Conservation (phyloP, 2,797 vertebrate genomes). For the Bryconaethiops microstoma region DNA sequence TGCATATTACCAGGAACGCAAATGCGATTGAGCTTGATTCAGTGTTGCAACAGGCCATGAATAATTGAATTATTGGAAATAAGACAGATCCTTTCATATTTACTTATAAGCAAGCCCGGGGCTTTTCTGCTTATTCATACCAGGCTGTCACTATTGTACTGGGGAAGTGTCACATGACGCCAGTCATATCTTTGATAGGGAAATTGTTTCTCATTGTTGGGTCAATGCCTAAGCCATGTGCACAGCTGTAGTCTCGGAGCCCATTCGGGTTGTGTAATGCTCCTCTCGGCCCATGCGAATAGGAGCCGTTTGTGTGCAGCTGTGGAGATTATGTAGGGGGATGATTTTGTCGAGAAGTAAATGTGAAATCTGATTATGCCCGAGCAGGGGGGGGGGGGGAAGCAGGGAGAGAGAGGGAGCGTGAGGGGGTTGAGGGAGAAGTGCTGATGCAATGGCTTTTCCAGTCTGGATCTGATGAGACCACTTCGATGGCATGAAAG, state of each 20-base stretch:
- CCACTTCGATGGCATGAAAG: constrained; percentile 70
- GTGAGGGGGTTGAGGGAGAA: constrained; percentile 58
- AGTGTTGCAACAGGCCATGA: not conserved
- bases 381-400: constrained; percentile 32
- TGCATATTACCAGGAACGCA: not conserved
- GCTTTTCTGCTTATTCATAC: not conserved
- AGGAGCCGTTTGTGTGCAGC: constrained; percentile 54
- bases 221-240: constrained; percentile 18
- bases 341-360: constrained; percentile 77
- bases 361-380: constrained; percentile 81
- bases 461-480: constrained; percentile 54
- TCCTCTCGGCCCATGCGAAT: constrained; percentile 45
- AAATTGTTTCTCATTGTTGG: constrained; percentile 32
- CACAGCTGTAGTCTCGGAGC: constrained; percentile 14
- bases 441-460: constrained; percentile 78
- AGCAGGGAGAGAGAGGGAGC: constrained; percentile 16
- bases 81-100: constrained; percentile 20
- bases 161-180: not conserved
- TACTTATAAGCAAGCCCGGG: not conserved
- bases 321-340: constrained; percentile 68
- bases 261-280: constrained; percentile 54
- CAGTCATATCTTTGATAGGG: constrained; percentile 24
- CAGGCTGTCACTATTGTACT: not conserved
- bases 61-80: constrained; percentile 8
- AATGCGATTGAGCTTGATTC: not conserved